phyloP scores from a whole-genome alignment of 2,113 vertebrate genomes.

The Pachycephala philippinensis region DNA sequence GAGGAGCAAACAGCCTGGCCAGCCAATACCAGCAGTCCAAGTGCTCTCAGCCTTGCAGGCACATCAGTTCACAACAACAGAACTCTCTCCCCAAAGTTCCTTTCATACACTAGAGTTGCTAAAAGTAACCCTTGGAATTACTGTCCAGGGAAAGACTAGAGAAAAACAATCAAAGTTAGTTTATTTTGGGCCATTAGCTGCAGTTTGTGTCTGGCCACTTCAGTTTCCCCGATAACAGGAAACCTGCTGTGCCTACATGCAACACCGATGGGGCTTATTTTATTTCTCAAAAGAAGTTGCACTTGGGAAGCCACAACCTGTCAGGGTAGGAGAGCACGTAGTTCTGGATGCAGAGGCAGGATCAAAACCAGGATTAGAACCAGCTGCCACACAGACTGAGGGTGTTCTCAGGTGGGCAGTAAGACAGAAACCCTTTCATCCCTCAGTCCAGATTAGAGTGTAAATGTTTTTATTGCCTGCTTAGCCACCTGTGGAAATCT shows the following conservation, averaged over 20 bases:
- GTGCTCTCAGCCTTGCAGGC: neutral
- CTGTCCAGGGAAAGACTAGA: neutral
- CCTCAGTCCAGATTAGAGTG: neutral
- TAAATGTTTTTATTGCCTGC: neutral
- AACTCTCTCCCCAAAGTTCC: neutral
- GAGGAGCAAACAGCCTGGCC: neutral
- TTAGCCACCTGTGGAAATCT: neutral
- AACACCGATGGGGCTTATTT: neutral
- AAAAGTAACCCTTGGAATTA: slow-evolving; percentile 33
- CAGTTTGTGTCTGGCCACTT: neutral
- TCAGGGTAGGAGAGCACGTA: neutral
- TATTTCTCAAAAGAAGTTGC: neutral
- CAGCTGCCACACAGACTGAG: neutral
- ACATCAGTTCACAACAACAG: neutral
- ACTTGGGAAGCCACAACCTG: neutral
- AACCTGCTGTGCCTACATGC: neutral
- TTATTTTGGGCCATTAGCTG: slow-evolving; percentile 11
- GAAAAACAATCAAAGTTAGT: neutral
- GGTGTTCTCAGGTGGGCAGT: neutral
- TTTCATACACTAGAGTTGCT: neutral
- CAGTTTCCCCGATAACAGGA: neutral
- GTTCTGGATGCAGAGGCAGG: neutral
- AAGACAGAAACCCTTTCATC: neutral
- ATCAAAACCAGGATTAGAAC: neutral
- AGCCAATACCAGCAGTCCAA: neutral